Evolutionary conservation across 2,888 invertebrate species (phyloP), one percentile per base, ranked within the genome.

Genomic region (Lithophane socia): DNA sequence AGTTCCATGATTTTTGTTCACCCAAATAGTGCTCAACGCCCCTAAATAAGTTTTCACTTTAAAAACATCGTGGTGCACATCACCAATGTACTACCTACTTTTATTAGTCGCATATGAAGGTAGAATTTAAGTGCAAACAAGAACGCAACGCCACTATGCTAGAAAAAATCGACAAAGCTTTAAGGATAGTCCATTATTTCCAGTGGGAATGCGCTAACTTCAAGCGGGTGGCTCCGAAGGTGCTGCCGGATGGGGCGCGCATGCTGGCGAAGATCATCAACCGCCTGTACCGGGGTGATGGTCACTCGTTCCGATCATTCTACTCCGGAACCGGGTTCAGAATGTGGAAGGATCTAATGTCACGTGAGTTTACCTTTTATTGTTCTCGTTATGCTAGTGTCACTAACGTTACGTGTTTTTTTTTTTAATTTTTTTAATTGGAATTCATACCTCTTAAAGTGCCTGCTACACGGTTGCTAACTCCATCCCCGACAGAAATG

Each of bases 321-420:
- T 98, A 98, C 90, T 97, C 98, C 0, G 97, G 97, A 49, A 97
- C 97, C 7, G 97, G 97, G 18, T 98, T 97, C 87, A 97, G 99
- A 75, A 98, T 97, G 94, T 99, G 98, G 96, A 98, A 98, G 90
- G 98, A 99, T 94, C 95, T 99, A 42, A 98, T 99, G 98, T 98
- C 99, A 70, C 99, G 99, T 99, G 97, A 97, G 98, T 97, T 21
- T 70, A 12, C 0, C 3, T 44, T 66, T 42, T 13, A 24, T 3
- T 3, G 18, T 24, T 7, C 37, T 71, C 8, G 12, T 0, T 66
- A n/a, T n/a, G 47, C 12, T 66, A 18, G 4, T 9, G n/a, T 49
- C 18, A n/a, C 21, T 49, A 18, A 52, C 16, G 1, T 49, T 49
- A 49, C 49, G 16, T 5, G 5, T 37, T 4, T 37, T 37, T 37